Conservation (phyloP, 2,797 vertebrate genomes). For the Sternarchorhynchus goeldii region DNA sequence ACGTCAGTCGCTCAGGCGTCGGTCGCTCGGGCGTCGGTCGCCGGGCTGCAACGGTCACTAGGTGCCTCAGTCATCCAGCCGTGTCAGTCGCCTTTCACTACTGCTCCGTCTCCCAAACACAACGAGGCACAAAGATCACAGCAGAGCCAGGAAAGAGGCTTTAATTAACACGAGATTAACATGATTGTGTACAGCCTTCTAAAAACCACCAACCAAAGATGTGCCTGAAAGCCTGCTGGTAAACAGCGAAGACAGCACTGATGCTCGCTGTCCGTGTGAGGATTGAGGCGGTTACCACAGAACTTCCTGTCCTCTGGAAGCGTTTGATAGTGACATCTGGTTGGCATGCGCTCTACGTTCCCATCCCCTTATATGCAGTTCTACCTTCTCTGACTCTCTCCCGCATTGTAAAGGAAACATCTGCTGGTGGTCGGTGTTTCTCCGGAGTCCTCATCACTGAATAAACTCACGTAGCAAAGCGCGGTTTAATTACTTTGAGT, state of each 20-base stretch:
- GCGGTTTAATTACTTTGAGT: constrained; percentile 44
- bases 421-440: constrained; percentile 12
- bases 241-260: constrained; percentile 24
- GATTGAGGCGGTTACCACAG: constrained; percentile 20
- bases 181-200: neutral
- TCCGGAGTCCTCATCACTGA: constrained; percentile 6
- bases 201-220: constrained; percentile 10
- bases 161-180: neutral
- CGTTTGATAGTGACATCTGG: constrained; percentile 45
- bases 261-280: constrained; percentile 5
- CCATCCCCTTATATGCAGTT: constrained; percentile 24
- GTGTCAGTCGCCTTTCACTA: neutral
- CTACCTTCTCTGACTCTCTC: constrained; percentile 23
- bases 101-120: neutral
- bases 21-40: neutral
- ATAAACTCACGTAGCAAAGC: constrained; percentile 27
- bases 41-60: neutral
- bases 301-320: constrained; percentile 16
- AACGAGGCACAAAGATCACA: neutral
- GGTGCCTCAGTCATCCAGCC: too few relatives aligned
- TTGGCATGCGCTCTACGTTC: constrained; percentile 33
- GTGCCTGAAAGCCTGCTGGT: constrained; percentile 6
- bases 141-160: neutral
- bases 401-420: constrained; percentile 30
- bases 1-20: too few relatives aligned